These are phyloP conservation scores for Idaea biselata DNA, from an alignment of 2,888 invertebrate genomes.

Conservation along the genomic window DNA sequence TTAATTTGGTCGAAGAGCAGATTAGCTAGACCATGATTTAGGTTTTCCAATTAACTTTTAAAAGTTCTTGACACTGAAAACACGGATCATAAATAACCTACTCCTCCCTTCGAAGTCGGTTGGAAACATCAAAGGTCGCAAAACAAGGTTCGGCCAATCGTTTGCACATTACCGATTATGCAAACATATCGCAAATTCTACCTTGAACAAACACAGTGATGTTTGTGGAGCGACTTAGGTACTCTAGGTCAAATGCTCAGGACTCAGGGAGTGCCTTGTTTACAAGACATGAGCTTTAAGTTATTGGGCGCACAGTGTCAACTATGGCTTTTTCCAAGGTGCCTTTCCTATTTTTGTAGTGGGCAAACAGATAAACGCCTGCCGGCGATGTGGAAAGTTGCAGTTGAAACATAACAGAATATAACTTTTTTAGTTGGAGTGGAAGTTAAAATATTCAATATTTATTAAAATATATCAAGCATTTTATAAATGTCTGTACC, in stretches of 20 bases:
- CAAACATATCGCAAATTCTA: background rate
- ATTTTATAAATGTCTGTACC: no score
- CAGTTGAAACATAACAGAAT: no score
- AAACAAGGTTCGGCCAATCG: background rate
- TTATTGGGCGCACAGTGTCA: background rate
- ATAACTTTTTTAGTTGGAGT: no score
- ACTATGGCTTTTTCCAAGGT: background rate
- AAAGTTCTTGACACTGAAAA: background rate
- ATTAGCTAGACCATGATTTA: no score
- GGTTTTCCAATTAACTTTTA: no score
- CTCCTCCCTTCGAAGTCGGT: background rate
- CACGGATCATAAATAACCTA: background rate
- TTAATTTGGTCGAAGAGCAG: no score
- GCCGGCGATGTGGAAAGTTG: background rate
- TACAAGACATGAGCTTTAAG: background rate
- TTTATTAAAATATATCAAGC: no score
- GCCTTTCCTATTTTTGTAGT: background rate
- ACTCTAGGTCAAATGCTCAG: background rate
- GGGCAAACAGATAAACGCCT: background rate
- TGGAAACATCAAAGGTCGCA: background rate
- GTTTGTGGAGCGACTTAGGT: background rate
- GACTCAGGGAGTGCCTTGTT: background rate
- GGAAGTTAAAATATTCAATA: no score
- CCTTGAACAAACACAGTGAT: background rate
- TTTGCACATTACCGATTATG: background rate